Percentiles rank a stretch among this genome's conserved stretches.
Conservation (phyloP, 2,888 invertebrate genomes). For the Cecidostiba fungosa region DNA sequence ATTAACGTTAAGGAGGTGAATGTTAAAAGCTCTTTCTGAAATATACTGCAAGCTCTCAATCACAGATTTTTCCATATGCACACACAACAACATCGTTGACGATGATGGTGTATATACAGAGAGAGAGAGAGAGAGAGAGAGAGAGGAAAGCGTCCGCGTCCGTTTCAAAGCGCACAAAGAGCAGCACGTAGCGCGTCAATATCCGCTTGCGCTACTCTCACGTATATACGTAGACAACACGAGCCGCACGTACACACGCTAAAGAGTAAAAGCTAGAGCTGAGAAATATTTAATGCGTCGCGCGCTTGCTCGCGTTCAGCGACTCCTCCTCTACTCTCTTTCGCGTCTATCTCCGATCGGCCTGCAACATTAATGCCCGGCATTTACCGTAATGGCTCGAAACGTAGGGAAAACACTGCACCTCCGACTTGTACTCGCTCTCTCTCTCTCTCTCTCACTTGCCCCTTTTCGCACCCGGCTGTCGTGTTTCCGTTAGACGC, state of each 20-base stretch:
- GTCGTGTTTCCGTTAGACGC: conserved; percentile 36
- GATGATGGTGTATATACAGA: background rate
- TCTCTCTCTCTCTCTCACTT: background rate
- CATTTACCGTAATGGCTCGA: conserved; percentile 72
- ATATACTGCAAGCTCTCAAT: too few relatives aligned
- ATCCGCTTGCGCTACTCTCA: conserved; percentile 8
- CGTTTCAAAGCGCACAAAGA: conserved; percentile 42
- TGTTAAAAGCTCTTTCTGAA: too few relatives aligned
- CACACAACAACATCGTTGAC: background rate
- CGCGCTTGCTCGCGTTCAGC: conserved; percentile 55
- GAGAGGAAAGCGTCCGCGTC: background rate
- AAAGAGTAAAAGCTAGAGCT: conserved; percentile 57
- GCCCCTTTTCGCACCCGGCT: conserved; percentile 2
- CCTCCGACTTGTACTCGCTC: background rate
- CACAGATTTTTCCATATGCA: background rate
- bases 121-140: background rate
- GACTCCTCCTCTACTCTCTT: conserved; percentile 24
- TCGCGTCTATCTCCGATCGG: conserved; percentile 69
- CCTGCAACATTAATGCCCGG: conserved; percentile 72
- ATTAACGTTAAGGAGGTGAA: too few relatives aligned
- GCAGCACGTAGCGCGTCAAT: conserved; percentile 49
- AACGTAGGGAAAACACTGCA: conserved; percentile 60
- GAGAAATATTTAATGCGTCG: conserved; percentile 72
- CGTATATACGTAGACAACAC: conserved; percentile 9
- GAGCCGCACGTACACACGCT: background rate